A percentile compares a stretch with the other conserved stretches of the same genome.
phyloP scores from a whole-genome alignment of 1,140 invertebrate genomes.

The Xylocopa sonorina region DNA sequence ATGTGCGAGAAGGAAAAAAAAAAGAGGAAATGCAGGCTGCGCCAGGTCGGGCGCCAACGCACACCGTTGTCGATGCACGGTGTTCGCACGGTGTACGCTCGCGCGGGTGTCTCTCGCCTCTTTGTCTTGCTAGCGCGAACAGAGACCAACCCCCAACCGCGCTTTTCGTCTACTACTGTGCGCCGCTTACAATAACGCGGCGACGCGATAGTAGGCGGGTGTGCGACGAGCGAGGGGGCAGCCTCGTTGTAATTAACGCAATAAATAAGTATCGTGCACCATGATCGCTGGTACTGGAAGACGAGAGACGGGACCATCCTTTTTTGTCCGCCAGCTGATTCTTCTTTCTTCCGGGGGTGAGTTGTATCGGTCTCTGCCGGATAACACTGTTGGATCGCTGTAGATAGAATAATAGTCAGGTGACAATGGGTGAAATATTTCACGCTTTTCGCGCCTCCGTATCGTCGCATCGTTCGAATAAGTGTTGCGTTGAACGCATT shows the following conservation, averaged over 20 bases:
- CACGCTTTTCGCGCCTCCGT: too few relatives aligned
- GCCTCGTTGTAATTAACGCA: constrained; percentile 60
- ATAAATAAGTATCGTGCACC: constrained; percentile 58
- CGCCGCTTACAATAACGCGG: constrained; percentile 17
- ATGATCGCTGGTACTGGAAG: constrained; percentile 4
- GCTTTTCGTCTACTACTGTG: constrained; percentile 1
- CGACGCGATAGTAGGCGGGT: constrained; percentile 4
- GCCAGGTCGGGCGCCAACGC: background rate
- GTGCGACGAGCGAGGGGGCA: background rate
- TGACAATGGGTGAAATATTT: background rate
- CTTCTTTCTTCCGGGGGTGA: background rate
- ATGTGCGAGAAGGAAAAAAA: constrained; percentile 20
- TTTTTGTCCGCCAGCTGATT: background rate
- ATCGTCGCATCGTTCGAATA: too few relatives aligned
- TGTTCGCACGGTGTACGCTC: too few relatives aligned
- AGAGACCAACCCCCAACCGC: background rate
- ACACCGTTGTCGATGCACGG: background rate
- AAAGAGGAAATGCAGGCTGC: background rate
- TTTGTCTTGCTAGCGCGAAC: background rate
- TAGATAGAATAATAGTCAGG: background rate
- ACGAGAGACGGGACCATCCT: background rate
- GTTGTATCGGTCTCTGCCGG: background rate
- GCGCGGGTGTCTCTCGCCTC: background rate
- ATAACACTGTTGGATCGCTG: background rate
- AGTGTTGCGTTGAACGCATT: too few relatives aligned